phyloP scores from a whole-genome alignment of 2,888 invertebrate species.

The Acrocyrtus sp. region DNA sequence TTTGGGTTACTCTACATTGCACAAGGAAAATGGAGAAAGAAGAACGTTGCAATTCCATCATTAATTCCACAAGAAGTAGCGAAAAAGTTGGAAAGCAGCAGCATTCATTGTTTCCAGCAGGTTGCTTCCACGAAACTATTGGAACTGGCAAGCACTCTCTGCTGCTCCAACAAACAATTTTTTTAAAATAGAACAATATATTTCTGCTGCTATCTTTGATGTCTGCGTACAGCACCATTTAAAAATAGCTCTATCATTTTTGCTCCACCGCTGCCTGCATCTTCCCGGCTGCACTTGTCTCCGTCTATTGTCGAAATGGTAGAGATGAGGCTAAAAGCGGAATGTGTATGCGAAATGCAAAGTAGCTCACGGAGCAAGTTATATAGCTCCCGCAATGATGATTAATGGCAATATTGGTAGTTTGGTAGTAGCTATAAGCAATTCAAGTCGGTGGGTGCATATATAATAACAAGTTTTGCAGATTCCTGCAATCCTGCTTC shows the following conservation, averaged over 20 bases:
- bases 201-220: no score
- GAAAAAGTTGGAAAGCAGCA: slow-evolving; percentile 28
- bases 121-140: slow-evolving; percentile 24
- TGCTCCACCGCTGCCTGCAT: background rate
- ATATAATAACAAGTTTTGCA: background rate
- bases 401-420: no score
- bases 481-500: background rate
- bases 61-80: slow-evolving; percentile 18
- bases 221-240: no score
- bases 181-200: background rate
- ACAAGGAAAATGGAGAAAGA: background rate
- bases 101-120: slow-evolving; percentile 10
- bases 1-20: no score
- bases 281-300: no score
- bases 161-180: background rate
- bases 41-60: background rate
- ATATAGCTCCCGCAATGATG: no score
- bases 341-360: no score
- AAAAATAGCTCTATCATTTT: background rate
- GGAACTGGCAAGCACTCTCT: background rate
- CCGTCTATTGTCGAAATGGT: no score
- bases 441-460: no score
- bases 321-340: no score
- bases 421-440: no score
- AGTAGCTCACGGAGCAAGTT: no score